Conservation (phyloP, 2,113 vertebrate species). For the Melanotaenia duboulayi region DNA sequence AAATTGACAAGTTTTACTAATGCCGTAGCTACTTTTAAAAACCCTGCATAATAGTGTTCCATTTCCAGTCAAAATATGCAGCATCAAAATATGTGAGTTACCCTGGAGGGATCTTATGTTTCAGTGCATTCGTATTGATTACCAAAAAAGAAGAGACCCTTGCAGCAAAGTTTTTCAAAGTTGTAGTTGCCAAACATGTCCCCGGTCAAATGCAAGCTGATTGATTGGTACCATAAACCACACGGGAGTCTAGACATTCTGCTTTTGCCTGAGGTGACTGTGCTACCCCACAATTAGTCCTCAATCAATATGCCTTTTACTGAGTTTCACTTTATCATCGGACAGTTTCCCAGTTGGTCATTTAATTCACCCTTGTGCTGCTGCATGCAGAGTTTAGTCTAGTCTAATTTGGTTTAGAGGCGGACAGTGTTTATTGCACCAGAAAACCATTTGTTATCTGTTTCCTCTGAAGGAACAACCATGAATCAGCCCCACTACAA, state of each 20-base stretch:
- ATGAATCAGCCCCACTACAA: conserved; percentile 72
- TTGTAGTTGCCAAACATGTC: conserved; percentile 17
- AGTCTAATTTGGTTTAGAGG: conserved; percentile 66
- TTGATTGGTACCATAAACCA: conserved; percentile 57
- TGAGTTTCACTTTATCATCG: conserved; percentile 20
- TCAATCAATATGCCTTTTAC: conserved; percentile 58
- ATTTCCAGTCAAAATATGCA: background rate
- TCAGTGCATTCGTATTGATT: background rate
- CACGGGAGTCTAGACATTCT: conserved; percentile 38
- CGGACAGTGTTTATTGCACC: conserved; percentile 70
- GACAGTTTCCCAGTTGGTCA: conserved; percentile 28
- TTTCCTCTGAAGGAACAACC: conserved; percentile 66
- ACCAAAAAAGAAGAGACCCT: background rate
- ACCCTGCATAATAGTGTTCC: too few species aligned
- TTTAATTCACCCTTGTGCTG: conserved; percentile 28
- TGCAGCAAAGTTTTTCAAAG: conserved; percentile 30
- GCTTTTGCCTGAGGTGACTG: conserved; percentile 48
- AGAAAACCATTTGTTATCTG: conserved; percentile 76
- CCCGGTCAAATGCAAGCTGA: conserved; percentile 48
- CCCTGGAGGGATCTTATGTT: background rate
- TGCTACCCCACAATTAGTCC: conserved; percentile 33
- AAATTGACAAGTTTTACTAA: too few species aligned
- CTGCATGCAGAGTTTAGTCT: conserved; percentile 56
- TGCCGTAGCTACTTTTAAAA: too few species aligned
- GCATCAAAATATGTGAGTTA: too few species aligned